Conservation (phyloP, 2,888 invertebrate species). For the Apocheima hispidaria region DNA sequence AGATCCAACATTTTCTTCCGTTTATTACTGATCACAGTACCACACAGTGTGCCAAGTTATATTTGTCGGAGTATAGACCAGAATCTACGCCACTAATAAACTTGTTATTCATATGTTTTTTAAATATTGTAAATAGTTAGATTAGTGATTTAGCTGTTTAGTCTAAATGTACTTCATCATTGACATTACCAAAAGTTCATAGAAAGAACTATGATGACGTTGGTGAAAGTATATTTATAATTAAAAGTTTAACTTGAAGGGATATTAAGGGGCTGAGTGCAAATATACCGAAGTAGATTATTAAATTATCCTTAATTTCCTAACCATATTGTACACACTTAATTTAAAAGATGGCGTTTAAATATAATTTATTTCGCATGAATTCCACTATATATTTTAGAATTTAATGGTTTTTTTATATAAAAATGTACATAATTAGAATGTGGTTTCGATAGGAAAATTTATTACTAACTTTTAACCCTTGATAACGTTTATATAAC, state of each 20-base stretch:
- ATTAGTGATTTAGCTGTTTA: slow-evolving; percentile 44
- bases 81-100: no score
- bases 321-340: no score
- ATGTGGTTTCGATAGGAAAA: background rate
- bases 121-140: slow-evolving; percentile 65
- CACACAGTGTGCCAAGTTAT: no score
- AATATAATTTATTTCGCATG: background rate
- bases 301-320: slow-evolving; percentile 12
- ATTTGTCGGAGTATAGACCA: no score
- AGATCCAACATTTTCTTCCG: no score
- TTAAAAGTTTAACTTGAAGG: background rate
- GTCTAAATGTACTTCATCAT: slow-evolving; percentile 22
- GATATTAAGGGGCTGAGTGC: slow-evolving; percentile 53
- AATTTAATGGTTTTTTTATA: background rate
- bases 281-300: slow-evolving; percentile 43
- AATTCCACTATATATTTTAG: no score
- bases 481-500: slow-evolving; percentile 6
- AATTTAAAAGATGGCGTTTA: background rate
- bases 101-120: slow-evolving; percentile 63
- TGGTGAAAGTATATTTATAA: background rate
- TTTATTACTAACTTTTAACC: slow-evolving; percentile 2
- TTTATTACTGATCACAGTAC: no score
- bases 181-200: background rate
- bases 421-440: background rate
- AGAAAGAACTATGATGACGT: background rate